Percentiles rank a stretch among this genome's conserved stretches.
Evolutionary conservation across 2,888 invertebrate genomes (phyloP).

Genomic region (Beris chalybata): DNA sequence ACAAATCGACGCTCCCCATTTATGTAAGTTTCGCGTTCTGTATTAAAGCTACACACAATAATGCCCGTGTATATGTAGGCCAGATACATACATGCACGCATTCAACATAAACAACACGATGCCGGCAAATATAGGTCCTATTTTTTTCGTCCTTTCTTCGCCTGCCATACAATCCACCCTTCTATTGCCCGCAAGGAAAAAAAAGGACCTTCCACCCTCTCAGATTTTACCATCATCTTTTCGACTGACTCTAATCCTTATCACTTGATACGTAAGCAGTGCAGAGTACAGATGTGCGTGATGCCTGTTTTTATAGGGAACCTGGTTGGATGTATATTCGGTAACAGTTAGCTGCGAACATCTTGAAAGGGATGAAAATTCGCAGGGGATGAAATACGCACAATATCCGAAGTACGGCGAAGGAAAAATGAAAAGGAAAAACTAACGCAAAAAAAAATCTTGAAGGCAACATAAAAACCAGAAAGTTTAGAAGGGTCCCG

Average conservation of each 20-base stretch:
- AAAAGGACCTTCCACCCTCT: slow-evolving; percentile 1
- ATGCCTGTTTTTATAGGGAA: background rate
- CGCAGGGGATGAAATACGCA: slow-evolving; percentile 5
- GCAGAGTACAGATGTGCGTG: background rate
- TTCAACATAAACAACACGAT: too few relatives aligned
- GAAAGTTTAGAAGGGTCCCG: background rate
- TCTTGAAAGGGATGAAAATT: slow-evolving; percentile 25
- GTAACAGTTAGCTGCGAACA: too few relatives aligned
- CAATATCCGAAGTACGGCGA: background rate
- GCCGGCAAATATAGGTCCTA: too few relatives aligned
- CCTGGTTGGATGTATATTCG: too few relatives aligned
- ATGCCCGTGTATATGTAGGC: slow-evolving; percentile 1
- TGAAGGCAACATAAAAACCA: background rate
- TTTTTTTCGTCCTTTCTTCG: background rate
- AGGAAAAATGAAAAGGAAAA: slow-evolving; percentile 19
- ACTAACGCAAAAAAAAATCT: slow-evolving; percentile 16
- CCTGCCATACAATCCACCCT: background rate
- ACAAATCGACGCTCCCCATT: too few relatives aligned
- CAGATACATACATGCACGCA: background rate
- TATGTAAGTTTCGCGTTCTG: background rate
- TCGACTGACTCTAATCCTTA: slow-evolving; percentile 32
- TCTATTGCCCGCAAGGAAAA: background rate
- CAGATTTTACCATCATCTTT: slow-evolving; percentile 26
- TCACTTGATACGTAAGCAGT: slow-evolving; percentile 30
- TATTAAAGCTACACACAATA: background rate